These are phyloP conservation scores for Anastrepha obliqua DNA, from an alignment of 1,140 invertebrate genomes.

Conservation along the genomic window DNA sequence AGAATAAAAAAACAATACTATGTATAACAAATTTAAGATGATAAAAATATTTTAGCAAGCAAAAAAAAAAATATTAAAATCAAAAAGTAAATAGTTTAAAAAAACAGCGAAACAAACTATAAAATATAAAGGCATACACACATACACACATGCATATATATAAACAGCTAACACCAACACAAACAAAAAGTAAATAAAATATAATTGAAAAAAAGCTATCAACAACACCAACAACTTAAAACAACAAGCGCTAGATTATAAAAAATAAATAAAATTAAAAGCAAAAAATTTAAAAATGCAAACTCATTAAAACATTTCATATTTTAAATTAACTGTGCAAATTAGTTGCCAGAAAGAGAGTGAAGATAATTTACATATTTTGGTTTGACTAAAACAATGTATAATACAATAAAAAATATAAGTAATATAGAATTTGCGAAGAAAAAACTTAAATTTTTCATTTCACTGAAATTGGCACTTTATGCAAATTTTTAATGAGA, in stretches of 20 bases:
- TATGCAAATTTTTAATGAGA: neutral
- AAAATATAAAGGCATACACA: neutral
- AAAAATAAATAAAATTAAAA: neutral
- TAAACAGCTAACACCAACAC: slow-evolving; percentile 33
- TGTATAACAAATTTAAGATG: slow-evolving; percentile 12
- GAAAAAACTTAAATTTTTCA: neutral
- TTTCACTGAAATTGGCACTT: neutral
- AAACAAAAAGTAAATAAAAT: slow-evolving; percentile 32
- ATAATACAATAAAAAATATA: neutral
- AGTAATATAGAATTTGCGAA: no score
- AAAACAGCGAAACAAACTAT: neutral
- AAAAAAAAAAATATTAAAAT: neutral
- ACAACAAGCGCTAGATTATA: neutral
- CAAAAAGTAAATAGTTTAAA: neutral
- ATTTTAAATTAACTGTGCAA: no score
- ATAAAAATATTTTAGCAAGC: slow-evolving; percentile 42
- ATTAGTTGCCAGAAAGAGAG: no score
- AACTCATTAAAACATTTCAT: no score
- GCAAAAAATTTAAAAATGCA: neutral
- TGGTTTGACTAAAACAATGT: no score
- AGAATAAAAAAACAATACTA: neutral
- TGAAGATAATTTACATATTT: no score
- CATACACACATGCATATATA: neutral
- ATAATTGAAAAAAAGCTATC: neutral
- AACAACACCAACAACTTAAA: neutral